A percentile compares a stretch with the other conserved stretches of the same genome.
Conservation (phyloP, 2,797 vertebrate genomes). For the Oreortyx pictus region DNA sequence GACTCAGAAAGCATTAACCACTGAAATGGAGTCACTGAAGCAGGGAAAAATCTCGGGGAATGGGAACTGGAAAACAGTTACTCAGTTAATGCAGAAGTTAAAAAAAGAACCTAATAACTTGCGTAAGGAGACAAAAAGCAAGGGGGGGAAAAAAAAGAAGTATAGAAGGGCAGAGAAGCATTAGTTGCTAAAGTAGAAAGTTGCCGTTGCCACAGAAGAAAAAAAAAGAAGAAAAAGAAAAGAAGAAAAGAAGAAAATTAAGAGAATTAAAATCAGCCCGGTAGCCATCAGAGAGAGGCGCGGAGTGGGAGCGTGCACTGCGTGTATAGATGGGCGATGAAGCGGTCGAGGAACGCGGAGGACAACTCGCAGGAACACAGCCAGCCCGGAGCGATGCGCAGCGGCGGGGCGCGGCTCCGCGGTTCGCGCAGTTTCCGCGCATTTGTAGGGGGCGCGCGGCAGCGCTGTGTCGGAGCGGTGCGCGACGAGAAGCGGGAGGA, state of each 20-base stretch:
- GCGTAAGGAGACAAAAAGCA: neutral
- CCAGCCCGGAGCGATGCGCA: no score
- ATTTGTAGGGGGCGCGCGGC: neutral
- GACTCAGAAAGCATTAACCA: neutral
- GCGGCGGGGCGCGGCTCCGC: neutral
- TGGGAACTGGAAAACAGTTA: neutral
- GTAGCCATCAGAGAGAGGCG: conserved; percentile 39
- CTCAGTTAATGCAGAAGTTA: neutral
- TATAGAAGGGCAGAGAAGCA: neutral
- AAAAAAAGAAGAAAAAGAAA: neutral
- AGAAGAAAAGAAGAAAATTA: neutral
- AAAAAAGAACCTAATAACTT: conserved; percentile 34
- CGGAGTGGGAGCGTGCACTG: neutral
- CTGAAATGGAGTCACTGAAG: neutral
- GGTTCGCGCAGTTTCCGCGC: conserved; percentile 8
- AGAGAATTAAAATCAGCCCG: neutral
- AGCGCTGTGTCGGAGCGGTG: neutral
- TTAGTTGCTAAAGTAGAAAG: conserved; percentile 21
- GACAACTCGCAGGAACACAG: no score
- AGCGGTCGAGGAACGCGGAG: neutral
- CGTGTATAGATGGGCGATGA: neutral
- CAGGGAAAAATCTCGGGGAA: conserved; percentile 26
- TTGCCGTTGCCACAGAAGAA: neutral
- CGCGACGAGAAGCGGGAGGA: neutral
- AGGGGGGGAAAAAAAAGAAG: conserved; percentile 12